A percentile compares a stretch with the other conserved stretches of the same genome.
Evolutionary conservation across 2,797 vertebrate genomes (phyloP).

Genomic region (Paratrypauchen microcephalus): DNA sequence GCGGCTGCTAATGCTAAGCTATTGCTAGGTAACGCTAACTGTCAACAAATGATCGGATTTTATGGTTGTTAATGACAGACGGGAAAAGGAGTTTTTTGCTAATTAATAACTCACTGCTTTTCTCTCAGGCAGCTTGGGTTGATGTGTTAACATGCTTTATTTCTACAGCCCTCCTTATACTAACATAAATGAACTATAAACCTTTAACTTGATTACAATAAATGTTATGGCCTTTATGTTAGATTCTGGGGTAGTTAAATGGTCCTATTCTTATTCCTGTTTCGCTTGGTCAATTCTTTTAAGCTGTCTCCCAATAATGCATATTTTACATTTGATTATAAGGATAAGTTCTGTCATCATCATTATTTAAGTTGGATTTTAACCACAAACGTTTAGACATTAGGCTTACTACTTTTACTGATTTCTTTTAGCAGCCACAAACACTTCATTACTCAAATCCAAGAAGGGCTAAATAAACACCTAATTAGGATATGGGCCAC

Average conservation of each 20-base stretch:
- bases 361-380: not conserved
- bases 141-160: not conserved
- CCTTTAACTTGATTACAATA: too few species aligned
- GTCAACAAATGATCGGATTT: constrained; percentile 21
- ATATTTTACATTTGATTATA: not conserved
- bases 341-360: not conserved
- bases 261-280: too few species aligned
- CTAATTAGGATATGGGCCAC: not conserved
- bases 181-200: not conserved
- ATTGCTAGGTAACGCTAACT: constrained; percentile 35
- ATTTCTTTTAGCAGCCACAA: not conserved
- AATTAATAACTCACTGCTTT: not conserved
- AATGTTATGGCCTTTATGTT: too few species aligned
- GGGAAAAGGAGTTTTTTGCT: not conserved
- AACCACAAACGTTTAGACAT: not conserved
- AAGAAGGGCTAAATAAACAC: too few species aligned
- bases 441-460: not conserved
- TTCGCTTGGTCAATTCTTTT: too few species aligned
- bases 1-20: constrained; percentile 13
- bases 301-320: too few species aligned
- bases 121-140: too few species aligned
- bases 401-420: not conserved
- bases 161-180: too few species aligned
- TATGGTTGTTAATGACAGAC: not conserved
- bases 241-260: too few species aligned